A percentile compares a stretch with the other conserved stretches of the same genome.
Conservation (phyloP, 2,888 invertebrate genomes). For the Drosophila neonasuta region DNA sequence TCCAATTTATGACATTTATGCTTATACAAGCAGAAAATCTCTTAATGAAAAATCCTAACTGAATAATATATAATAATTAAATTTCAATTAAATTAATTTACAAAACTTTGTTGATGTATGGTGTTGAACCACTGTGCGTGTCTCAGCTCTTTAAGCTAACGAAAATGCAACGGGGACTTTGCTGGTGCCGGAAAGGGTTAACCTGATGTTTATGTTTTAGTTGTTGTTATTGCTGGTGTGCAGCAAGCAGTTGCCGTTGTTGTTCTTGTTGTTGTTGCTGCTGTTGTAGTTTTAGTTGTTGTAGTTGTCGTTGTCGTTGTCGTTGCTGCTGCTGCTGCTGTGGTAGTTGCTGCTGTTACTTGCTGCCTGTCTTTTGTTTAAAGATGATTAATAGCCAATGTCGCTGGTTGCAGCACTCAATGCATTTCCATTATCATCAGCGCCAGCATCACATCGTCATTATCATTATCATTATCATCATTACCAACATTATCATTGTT, state of each 20-base stretch:
- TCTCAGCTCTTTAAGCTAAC: constrained; percentile 47
- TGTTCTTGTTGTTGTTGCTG: constrained; percentile 31
- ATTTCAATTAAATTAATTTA: background rate
- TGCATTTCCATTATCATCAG: constrained; percentile 75
- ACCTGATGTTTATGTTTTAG: constrained; percentile 78
- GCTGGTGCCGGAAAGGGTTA: constrained; percentile 69
- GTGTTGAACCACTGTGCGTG: constrained; percentile 51
- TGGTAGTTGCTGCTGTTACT: constrained; percentile 35
- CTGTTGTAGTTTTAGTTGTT: constrained; percentile 25
- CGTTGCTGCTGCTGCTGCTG: constrained; percentile 14
- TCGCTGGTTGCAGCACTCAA: constrained; percentile 70
- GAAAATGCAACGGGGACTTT: constrained; percentile 58
- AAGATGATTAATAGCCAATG: constrained; percentile 80
- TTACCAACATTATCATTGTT: constrained; percentile 14
- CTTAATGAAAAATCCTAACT: too few relatives aligned
- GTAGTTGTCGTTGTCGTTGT: constrained; percentile 25
- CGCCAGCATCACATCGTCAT: constrained; percentile 36
- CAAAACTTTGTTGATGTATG: too few relatives aligned
- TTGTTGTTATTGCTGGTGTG: constrained; percentile 51
- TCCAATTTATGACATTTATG: too few relatives aligned
- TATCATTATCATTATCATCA: constrained; percentile 33
- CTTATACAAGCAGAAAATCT: too few relatives aligned
- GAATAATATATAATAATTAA: too few relatives aligned
- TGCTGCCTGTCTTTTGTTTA: constrained; percentile 74
- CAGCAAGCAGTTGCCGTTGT: constrained; percentile 20